Evolutionary conservation across 2,888 invertebrate genomes (phyloP), one percentile per base, ranked within the genome.

Genomic region (Drosophila greeni): DNA sequence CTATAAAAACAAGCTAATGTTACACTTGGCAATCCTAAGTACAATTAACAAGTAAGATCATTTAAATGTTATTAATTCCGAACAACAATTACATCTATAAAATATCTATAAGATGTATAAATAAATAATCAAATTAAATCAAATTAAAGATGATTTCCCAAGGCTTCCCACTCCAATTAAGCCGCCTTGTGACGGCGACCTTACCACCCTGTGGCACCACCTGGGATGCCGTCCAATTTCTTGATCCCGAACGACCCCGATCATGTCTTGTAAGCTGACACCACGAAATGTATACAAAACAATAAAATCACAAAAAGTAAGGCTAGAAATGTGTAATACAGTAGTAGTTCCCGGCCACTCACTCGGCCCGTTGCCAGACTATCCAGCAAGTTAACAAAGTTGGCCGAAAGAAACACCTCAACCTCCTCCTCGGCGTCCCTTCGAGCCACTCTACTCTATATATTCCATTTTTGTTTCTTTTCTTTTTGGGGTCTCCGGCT

Each of bases 181-280:
- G 34, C 16, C 65, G 29, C 33, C 40, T 42, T 23, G 33, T 34
- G 64, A 29, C n/a, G 48, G 26, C 61, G 60, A 49, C 33, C 62
- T 33, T 31, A 18, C n/a, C 47, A 36, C 42, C 42, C 42, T 14
- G 24, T 56, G 67, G 33, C 34, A 39, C 23, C 9, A 26, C 23
- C 43, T 26, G 12, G 37, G 36, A 36, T 65, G 24, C 66, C 64
- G 66, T 54, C 54, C 54, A 33, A 31, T 65, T 48, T 67, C 66
- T 24, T 60, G 51, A 61, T 49, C 48, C 65, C 58, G 12, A 34
- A n/a, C 66, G 52, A 52, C 70, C 67, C 70, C 70, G 70, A 53
- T 53, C 67, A 67, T 71, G 70, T 66, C 67, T 72, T 72, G 70
- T 72, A 54, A 65, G 64, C 62, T 66, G 60, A 70, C 68, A 66